Evolutionary conservation across 2,113 vertebrate species (phyloP), one percentile per base, ranked within the genome.

Genomic region (Thunnus thynnus): DNA sequence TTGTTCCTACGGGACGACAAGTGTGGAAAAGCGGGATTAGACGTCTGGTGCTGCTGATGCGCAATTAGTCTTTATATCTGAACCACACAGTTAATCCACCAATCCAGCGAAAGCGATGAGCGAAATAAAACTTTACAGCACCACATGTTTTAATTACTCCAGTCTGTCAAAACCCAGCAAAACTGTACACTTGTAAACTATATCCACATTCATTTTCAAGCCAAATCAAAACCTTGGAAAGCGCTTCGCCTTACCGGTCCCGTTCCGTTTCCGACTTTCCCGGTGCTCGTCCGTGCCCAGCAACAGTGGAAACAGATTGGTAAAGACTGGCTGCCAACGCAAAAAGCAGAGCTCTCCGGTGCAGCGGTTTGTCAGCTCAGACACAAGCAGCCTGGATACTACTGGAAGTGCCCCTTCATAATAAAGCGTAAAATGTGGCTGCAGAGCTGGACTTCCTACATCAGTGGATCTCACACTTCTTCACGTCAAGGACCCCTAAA

Each of bases 211-310:
- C 77, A 57, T 41, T 41, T 65, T 41, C 13, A 44, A 25, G 48
- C 16, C 64, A 48, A 70, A 80, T 32, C 12, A 0, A 81, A 90
- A 92, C 76, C 89, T 88, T 70, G 0, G 0, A 76, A 51, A 41
- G 48, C 52, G 36, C 36, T 18, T 54, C 30, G 12, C 7, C 92
- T 90, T 93, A 95, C 94, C 93, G 91, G 90, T 72, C 41, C 64
- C 76, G 91, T 63, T 89, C 72, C 57, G 88, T 85, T 80, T 84
- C 72, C 66, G 81, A 90, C 62, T 82, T 63, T 64, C 82, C 84
- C 81, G 72, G 80, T 76, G 86, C 72, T 84, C 78, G 80, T 90
- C 90, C 71, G 87, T 75, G 71, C 76, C 86, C 86, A 80, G 84
- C 89, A 85, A 84, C 84, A 47, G 83, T 66, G 78, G 76, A 70